Evolutionary conservation across 2,888 invertebrate species (phyloP), one percentile per base, ranked within the genome.

Genomic region (Bugula neritina): DNA sequence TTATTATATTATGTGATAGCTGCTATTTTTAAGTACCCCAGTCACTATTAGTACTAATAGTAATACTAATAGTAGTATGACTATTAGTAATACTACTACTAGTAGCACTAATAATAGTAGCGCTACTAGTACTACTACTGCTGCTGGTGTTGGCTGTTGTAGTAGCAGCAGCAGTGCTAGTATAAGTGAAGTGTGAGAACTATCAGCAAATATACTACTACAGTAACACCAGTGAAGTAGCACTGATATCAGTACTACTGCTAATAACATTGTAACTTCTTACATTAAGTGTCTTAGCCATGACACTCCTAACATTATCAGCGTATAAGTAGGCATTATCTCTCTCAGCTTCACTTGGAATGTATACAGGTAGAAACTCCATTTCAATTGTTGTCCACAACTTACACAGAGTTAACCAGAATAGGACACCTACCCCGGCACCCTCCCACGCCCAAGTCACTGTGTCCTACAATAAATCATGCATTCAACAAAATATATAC

Each of bases 341-440:
- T 80, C 90, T 90, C 83, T 96, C 96, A 74, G 90, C 92, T 76
- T 92, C 91, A 78, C 87, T 92, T 0, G 96, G 96, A 55, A 87
- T 88, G 85, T 95, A 94, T 1, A 95, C 93, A 0, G 95, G 95
- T 31, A 96, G 87, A 86, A 92, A 95, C 87, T 81, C 80, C 54
- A 84, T 76, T 77, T 94, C 93, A 78, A 93, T 91, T 73, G 90
- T 89, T 78, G 91, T 94, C 82, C 92, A 91, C 74, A 93, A 89
- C 84, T 93, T 92, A 0, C 93, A 91, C 78, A 95, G 85, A 0
- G 94, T 93, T 77, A 93, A 85, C 94, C 94, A 95, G 27, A 95
- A 84, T 69, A 93, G 86, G 79, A 91, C 91, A 74, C 91, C 52
- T 73, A 71, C 92, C 83, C 92, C 92, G 70, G 94, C 94, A 43